These are phyloP conservation scores for Acleris emargana DNA, from an alignment of 2,888 invertebrate genomes.

Conservation along the genomic window DNA sequence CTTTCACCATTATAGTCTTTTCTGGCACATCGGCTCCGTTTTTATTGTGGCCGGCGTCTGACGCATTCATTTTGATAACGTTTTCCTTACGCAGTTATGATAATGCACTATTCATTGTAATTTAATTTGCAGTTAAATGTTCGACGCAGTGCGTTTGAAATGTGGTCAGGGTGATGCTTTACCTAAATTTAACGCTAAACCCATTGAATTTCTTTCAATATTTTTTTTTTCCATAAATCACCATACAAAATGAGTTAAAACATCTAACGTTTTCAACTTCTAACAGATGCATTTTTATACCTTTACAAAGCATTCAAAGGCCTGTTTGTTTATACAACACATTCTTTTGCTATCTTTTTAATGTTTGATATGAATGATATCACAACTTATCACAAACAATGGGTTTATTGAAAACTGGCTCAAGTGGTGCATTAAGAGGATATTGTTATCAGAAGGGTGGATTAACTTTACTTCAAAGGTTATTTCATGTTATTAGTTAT, in stretches of 20 bases:
- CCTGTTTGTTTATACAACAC: conserved; percentile 6
- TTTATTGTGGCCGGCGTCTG: conserved; percentile 12
- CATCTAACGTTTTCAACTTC: not conserved
- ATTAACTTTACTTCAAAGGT: not conserved
- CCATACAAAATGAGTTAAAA: not conserved
- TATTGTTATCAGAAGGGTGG: conserved; percentile 13
- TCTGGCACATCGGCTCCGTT: conserved; percentile 12
- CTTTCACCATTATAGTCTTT: conserved; percentile 38
- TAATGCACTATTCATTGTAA: not conserved
- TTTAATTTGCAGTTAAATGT: not conserved
- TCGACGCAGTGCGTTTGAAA: not conserved
- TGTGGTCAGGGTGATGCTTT: not conserved
- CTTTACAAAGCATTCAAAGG: conserved; percentile 2
- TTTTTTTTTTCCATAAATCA: not conserved
- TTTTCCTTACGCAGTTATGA: conserved; percentile 10
- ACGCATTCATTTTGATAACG: conserved; percentile 19
- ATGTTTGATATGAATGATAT: conserved; percentile 15
- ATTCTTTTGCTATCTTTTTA: conserved; percentile 21
- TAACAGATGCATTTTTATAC: conserved; percentile 1
- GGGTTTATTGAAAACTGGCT: conserved; percentile 8
- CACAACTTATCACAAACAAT: conserved; percentile 10
- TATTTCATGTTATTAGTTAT: not conserved
- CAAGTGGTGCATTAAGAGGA: conserved; percentile 4
- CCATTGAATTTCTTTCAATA: not conserved
- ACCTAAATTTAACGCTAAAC: not conserved